A percentile compares a stretch with the other conserved stretches of the same genome.
These are phyloP conservation scores for Clarias pachynema DNA, from an alignment of 2,797 vertebrate genomes.

Conservation along the genomic window DNA sequence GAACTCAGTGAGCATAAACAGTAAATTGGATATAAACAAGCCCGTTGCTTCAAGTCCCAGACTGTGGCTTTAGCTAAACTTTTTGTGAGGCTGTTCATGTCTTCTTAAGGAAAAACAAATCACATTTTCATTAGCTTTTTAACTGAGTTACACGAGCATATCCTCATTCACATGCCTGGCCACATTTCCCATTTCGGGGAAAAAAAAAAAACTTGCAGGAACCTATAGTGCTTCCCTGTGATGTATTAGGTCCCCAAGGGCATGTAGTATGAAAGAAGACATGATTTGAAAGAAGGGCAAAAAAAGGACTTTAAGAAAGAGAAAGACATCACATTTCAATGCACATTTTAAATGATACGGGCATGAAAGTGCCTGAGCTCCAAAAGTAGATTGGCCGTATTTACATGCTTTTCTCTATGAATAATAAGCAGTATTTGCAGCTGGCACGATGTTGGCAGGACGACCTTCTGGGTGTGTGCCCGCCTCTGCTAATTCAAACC, in stretches of 20 bases:
- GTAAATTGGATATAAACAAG: slow-evolving; percentile 21
- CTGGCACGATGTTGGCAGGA: slow-evolving; percentile 51
- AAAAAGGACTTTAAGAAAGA: neutral
- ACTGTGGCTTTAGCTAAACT: slow-evolving; percentile 11
- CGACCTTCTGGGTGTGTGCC: slow-evolving; percentile 60
- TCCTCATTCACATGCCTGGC: slow-evolving; percentile 25
- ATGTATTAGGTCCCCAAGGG: slow-evolving; percentile 23
- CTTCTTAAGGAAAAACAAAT: slow-evolving; percentile 21
- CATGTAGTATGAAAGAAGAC: slow-evolving; percentile 22
- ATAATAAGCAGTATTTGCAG: slow-evolving; percentile 66
- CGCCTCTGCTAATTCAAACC: slow-evolving; percentile 27
- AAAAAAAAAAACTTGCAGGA: neutral
- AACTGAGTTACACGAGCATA: neutral
- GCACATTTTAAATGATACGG: neutral
- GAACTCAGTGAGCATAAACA: slow-evolving; percentile 3
- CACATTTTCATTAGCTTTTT: neutral
- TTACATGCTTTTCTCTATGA: slow-evolving; percentile 66
- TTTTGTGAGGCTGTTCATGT: slow-evolving; percentile 6
- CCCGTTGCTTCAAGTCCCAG: slow-evolving; percentile 11
- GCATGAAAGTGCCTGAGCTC: slow-evolving; percentile 8
- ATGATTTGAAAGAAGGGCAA: slow-evolving; percentile 27
- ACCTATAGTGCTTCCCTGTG: neutral
- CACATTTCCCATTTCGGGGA: slow-evolving; percentile 18
- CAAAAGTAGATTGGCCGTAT: slow-evolving; percentile 48
- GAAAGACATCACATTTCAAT: neutral